Evolutionary conservation across 1,140 invertebrate genomes (phyloP).

Genomic region (Brachionus manjavacas): DNA sequence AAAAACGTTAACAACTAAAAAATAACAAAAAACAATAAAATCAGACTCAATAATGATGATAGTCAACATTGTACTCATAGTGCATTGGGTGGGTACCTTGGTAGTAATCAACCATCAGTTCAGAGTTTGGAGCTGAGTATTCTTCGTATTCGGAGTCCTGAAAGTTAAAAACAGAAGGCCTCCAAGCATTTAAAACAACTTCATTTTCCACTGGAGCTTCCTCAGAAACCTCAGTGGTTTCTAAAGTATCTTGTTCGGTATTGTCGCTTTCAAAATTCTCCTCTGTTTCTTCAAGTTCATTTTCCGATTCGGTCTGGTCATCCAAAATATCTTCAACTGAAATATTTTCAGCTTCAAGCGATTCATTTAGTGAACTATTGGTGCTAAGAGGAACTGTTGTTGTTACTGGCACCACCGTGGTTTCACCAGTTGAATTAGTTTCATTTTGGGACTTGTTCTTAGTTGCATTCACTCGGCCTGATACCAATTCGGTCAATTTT

Average conservation of each 20-base stretch:
- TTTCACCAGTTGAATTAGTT: not conserved
- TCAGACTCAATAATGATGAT: not conserved
- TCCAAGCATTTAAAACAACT: not conserved
- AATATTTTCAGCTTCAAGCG: not conserved
- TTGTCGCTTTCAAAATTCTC: not conserved
- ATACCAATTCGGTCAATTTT: not conserved
- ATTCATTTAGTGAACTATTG: not conserved
- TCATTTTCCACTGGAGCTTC: not conserved
- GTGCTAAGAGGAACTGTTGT: not conserved
- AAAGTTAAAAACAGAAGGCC: not conserved
- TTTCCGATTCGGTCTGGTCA: not conserved
- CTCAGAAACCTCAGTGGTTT: not conserved
- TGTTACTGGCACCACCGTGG: not conserved
- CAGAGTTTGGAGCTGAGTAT: not conserved
- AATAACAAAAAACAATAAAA: not conserved
- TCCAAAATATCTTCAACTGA: not conserved
- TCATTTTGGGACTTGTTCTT: not conserved
- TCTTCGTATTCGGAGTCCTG: not conserved
- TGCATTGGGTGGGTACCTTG: not conserved
- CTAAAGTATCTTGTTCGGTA: not conserved
- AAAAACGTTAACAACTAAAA: not conserved
- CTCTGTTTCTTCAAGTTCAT: not conserved
- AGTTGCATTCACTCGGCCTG: not conserved
- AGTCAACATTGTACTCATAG: not conserved
- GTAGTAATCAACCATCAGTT: not conserved